These are phyloP conservation scores for Diploscapter pachys DNA, from an alignment of 1,140 invertebrate genomes.

Conservation along the genomic window DNA sequence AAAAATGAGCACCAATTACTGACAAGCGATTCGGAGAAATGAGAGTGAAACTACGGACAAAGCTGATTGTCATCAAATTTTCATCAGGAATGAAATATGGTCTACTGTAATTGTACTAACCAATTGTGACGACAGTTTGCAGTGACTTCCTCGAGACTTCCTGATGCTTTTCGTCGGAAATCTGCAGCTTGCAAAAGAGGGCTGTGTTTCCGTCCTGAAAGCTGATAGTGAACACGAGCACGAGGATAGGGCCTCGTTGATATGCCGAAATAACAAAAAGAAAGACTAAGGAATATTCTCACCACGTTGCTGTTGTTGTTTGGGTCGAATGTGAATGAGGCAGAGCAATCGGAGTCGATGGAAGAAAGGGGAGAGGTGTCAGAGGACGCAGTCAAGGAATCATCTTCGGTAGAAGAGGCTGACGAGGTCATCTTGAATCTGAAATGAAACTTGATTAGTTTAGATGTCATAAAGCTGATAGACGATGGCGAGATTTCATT, in stretches of 20 bases:
- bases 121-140: not conserved
- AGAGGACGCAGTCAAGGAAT: not conserved
- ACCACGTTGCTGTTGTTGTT: constrained; percentile 27
- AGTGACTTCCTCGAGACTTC: not conserved
- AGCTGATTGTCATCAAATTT: not conserved
- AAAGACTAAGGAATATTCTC: constrained; percentile 1
- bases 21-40: not conserved
- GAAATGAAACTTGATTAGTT: not conserved
- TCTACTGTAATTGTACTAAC: not conserved
- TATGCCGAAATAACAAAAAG: not conserved
- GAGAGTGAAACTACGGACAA: constrained; percentile 4
- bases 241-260: constrained; percentile 7
- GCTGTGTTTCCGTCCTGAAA: not conserved
- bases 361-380: too few species aligned
- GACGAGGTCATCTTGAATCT: constrained; percentile 25
- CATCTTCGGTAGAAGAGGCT: constrained; percentile 28
- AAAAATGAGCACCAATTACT: not conserved
- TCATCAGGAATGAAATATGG: not conserved
- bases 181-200: not conserved
- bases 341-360: constrained; percentile 12
- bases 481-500: not conserved
- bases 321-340: constrained; percentile 32
- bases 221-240: not conserved
- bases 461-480: not conserved
- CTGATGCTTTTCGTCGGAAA: constrained; percentile 13